Evolutionary conservation across 2,797 vertebrate species (phyloP).

Genomic region (Sebastes taczanowskii): DNA sequence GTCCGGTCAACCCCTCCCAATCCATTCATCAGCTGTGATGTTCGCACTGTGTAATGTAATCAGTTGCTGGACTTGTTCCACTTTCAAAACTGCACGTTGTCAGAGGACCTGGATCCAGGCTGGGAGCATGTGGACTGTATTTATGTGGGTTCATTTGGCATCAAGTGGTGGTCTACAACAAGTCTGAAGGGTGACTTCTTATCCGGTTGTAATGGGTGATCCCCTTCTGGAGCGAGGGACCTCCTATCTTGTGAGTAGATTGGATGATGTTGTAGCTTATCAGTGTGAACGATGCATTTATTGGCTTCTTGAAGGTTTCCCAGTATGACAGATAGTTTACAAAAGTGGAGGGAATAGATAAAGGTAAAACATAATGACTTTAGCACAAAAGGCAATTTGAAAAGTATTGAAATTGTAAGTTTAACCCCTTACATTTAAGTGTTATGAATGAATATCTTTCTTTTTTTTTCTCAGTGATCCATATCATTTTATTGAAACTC

Average conservation of each 20-base stretch:
- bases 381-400: neutral
- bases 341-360: neutral
- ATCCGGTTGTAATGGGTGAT: constrained; percentile 55
- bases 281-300: too few relatives aligned
- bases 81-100: neutral
- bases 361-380: neutral
- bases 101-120: neutral
- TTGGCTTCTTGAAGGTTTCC: neutral
- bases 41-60: neutral
- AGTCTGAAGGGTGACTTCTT: neutral
- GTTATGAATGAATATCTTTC: neutral
- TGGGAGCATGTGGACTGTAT: neutral
- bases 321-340: neutral
- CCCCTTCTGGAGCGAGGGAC: constrained; percentile 36
- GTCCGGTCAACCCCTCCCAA: constrained; percentile 27
- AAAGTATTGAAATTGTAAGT: too few relatives aligned
- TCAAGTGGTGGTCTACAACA: neutral
- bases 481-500: neutral
- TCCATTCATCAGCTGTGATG: neutral
- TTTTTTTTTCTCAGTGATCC: neutral
- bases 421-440: neutral
- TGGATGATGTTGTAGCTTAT: neutral
- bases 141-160: neutral
- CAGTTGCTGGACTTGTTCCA: constrained; percentile 1
- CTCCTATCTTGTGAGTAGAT: constrained; percentile 68